These are phyloP conservation scores for Heteronetta atricapilla DNA, from an alignment of 2,113 vertebrate genomes.

Conservation along the genomic window DNA sequence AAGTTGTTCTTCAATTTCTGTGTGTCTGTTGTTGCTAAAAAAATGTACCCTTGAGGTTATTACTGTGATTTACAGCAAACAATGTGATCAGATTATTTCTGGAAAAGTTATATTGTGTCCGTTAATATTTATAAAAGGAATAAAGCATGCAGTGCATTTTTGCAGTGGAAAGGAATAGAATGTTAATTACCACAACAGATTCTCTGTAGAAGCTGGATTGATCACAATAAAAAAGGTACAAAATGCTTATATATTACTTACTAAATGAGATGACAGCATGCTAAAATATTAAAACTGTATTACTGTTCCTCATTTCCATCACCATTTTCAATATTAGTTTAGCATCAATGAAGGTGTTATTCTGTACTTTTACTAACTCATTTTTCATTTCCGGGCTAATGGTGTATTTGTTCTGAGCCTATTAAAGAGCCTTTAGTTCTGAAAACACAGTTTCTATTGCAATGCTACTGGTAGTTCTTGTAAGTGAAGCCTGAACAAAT, in stretches of 20 bases:
- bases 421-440: conserved; percentile 3
- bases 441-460: background rate
- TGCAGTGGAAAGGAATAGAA: background rate
- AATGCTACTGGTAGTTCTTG: background rate
- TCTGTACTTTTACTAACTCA: background rate
- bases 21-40: background rate
- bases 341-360: background rate
- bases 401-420: background rate
- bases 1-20: background rate
- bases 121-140: conserved; percentile 47
- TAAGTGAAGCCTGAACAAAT: background rate
- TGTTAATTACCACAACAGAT: conserved; percentile 13
- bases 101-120: background rate
- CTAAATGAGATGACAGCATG: background rate
- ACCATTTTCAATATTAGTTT: background rate
- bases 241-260: background rate
- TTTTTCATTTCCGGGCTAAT: background rate
- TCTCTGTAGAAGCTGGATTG: background rate
- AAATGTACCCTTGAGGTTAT: background rate
- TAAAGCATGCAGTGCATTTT: background rate
- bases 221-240: background rate
- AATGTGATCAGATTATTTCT: conserved; percentile 31
- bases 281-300: background rate
- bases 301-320: conserved; percentile 4
- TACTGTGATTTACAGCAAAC: background rate